These are phyloP conservation scores for Myripristis jacobus DNA, from an alignment of 2,797 vertebrate genomes.

Conservation along the genomic window DNA sequence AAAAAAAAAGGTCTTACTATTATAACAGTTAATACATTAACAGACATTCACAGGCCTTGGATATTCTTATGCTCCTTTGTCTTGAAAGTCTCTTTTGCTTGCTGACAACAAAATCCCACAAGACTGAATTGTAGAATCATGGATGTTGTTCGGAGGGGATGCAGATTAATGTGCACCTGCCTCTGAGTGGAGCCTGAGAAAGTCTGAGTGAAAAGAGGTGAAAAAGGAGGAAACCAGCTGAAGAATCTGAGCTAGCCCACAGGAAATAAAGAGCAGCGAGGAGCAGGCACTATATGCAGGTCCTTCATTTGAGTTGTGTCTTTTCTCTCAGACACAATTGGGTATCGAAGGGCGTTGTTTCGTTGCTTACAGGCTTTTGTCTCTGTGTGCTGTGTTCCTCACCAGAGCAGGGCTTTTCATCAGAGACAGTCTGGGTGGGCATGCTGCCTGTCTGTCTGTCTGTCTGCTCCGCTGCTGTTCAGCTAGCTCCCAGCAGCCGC, in stretches of 20 bases:
- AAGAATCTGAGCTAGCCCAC: background rate
- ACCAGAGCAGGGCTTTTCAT: slow-evolving; percentile 61
- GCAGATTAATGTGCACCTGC: slow-evolving; percentile 40
- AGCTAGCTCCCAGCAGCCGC: slow-evolving; percentile 67
- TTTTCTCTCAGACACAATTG: slow-evolving; percentile 41
- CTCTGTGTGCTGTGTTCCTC: slow-evolving; percentile 55
- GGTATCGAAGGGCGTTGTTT: slow-evolving; percentile 58
- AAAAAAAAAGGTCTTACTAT: background rate
- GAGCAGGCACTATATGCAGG: slow-evolving; percentile 7
- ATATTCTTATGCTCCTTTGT: slow-evolving; percentile 24
- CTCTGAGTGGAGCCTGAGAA: slow-evolving; percentile 8
- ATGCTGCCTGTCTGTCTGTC: slow-evolving; percentile 64
- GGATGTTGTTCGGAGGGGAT: background rate
- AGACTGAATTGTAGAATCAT: background rate
- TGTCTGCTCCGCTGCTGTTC: slow-evolving; percentile 63
- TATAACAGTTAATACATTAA: background rate
- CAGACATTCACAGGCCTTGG: background rate
- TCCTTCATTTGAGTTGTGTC: slow-evolving; percentile 7
- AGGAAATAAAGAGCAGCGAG: slow-evolving; percentile 7
- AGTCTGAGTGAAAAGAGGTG: slow-evolving; percentile 17
- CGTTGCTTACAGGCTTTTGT: slow-evolving; percentile 71
- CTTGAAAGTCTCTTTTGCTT: slow-evolving; percentile 22
- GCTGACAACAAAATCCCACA: background rate
- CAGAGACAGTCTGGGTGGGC: slow-evolving; percentile 76
- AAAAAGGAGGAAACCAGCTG: slow-evolving; percentile 8